phyloP scores from a whole-genome alignment of 2,797 vertebrate genomes.

The Microctenopoma lineatum region DNA sequence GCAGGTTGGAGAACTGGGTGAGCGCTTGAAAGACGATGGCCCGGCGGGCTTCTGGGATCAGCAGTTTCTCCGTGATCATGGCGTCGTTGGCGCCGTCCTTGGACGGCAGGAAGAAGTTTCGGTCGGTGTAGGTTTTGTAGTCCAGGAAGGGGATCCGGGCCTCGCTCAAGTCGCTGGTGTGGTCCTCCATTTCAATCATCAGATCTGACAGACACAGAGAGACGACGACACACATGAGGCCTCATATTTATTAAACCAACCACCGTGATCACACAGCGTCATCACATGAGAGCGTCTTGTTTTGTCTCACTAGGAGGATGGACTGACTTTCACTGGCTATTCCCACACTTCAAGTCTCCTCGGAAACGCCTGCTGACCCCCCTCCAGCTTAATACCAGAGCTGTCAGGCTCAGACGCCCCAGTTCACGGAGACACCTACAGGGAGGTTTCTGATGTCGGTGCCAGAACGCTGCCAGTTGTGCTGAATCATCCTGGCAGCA shows the following conservation, averaged over 20 bases:
- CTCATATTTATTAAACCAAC: too few species aligned
- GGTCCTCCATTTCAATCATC: constrained; percentile 99
- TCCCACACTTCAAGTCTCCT: background rate
- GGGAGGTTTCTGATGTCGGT: constrained; percentile 10
- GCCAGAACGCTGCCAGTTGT: constrained; percentile 6
- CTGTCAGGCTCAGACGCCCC: constrained; percentile 8
- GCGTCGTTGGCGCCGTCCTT: constrained; percentile 92
- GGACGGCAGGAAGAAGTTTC: constrained; percentile 96
- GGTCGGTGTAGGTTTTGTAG: constrained; percentile 95
- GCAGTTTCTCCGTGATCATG: constrained; percentile 92
- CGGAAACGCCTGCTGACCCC: constrained; percentile 1
- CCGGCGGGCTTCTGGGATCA: constrained; percentile 90
- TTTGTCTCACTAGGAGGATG: background rate
- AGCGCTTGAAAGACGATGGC: constrained; percentile 90
- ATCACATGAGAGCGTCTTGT: too few species aligned
- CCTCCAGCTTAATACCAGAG: constrained; percentile 4
- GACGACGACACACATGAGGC: too few species aligned
- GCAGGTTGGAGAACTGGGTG: constrained; percentile 97
- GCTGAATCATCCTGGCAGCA: constrained; percentile 21
- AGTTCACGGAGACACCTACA: constrained; percentile 19
- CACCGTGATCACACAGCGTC: too few species aligned
- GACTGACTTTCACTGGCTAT: background rate
- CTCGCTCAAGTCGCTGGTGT: constrained; percentile 93
- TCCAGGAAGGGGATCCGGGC: constrained; percentile 94
- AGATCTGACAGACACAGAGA: constrained; percentile 82